Base-by-base conservation (phyloP, 2,113 vertebrate species). In the Protomyctophum bolini region DNA sequence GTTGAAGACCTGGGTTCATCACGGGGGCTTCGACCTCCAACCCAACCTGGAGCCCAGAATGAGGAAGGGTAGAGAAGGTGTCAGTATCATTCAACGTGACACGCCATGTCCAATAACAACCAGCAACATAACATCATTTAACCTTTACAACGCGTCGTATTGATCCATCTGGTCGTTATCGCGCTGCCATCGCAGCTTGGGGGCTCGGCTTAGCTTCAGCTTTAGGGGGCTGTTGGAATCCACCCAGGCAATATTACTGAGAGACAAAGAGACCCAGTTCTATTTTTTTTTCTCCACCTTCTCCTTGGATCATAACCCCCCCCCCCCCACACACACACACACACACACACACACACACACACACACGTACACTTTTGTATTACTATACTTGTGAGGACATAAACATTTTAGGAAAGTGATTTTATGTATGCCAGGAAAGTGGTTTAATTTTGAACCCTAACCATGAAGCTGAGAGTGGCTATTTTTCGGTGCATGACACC, bases 111-210 rank as follows among this genome's bases (percentile, higher is more conserved):
- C 90, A 91, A 89, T 89, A 91, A 88, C 90, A 92, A 83, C 83
- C 76, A 73, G 77, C 86, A 86, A 91, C 91, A 91, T 91, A 92
- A 88, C 92, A 92, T 93, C 93, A 88, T 94, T 94, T 94, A 94
- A 94, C 93, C 93, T 94, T 93, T 93, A 94, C 92, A 94, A 91
- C 91, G 83, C 88, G 72, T 52, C 33, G 72, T 92, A 94, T 94
- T 91, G 93, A 94, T 94, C 93, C 86, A 75, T 82, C 78, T 85
- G 83, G 74, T 72, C 68, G 83, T 92, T 94, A 94, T 94, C 93
- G 75, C 12, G 15, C 81, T 58, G 28, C 58, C 28, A 94, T 94
- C 93, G 69, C 84, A 83, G 87, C 88, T 89, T 78, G 77, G 80
- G 5, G 75, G 80, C 88, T 83, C 48, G 28, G 84, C 83, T 91